Base-by-base conservation (phyloP, 92 coral and sea anemone species). In the Palythoa grandis region DNA sequence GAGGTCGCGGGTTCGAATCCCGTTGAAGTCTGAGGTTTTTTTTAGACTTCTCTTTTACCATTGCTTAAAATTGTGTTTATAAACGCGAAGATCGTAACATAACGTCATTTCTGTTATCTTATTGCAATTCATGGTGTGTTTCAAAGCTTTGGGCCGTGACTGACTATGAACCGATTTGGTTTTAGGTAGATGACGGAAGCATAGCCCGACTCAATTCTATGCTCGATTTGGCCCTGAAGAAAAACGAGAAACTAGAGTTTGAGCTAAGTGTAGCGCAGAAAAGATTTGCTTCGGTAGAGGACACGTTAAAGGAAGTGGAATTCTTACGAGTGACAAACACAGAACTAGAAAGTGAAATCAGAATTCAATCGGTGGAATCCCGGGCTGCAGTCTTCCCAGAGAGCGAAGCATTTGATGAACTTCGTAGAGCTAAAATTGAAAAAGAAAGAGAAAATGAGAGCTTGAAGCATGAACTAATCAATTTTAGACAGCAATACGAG, bases 321-420 rank as follows among this genome's bases (percentile, higher is more conserved):
- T 48, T 65, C 19, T 73, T 80, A 15, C 75, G 85, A 22, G 85
- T 29, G 0, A 80, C 43, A 43, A 80, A 80, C 75, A 67, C 74
- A 11, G 85, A 80, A 52, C 85, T 47, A 37, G 74, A 80, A 80
- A 80, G 85, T 67, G 85, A 80, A 70, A 80, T 80, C 85, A 67
- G 74, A 56, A 66, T 80, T 52, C 67, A 65, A 40, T 80, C 85
- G 23, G 56, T 80, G 29, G 85, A 66, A 47, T 80, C 74, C 5
- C 85, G 85, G 8, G 40, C 85, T 11, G 15, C 24, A 1, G 75
- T 48, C 3, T 67, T 47, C 74, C 43, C 61, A 3, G 85, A 80
- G 1, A 80, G 72, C 43, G 50, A n/a, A 23, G 20, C 58, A 47
- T 40, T 48, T 12, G 61, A 80, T 17, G 74, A 80, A 23, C 74